Percentiles rank a stretch among this genome's conserved stretches.
These are phyloP conservation scores for Emydoidea blandingii DNA, from an alignment of 2,797 vertebrate species.

Conservation along the genomic window DNA sequence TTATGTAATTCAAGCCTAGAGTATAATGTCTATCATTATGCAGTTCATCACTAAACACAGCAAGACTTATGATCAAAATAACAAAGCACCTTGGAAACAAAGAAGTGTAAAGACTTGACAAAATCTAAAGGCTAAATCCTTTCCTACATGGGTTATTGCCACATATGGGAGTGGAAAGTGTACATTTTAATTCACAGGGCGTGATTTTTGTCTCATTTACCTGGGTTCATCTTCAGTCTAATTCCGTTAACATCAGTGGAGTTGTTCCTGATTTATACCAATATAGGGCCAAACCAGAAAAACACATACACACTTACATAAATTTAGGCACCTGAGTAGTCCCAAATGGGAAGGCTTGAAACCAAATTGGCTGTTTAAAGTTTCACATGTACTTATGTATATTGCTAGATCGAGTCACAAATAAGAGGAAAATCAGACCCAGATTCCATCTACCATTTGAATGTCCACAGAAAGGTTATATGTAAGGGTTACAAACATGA, in stretches of 20 bases:
- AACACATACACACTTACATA: accelerated
- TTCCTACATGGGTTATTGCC: accelerated
- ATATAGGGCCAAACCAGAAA: background rate
- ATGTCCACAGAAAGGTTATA: background rate
- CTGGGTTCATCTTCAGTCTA: background rate
- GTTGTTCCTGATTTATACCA: background rate
- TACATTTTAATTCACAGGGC: background rate
- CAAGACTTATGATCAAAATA: background rate
- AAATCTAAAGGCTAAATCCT: background rate
- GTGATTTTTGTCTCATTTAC: background rate
- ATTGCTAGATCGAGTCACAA: background rate
- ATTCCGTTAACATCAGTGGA: accelerated
- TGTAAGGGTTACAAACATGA: background rate
- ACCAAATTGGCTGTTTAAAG: background rate
- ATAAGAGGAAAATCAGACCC: background rate
- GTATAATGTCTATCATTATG: background rate
- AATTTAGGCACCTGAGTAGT: accelerated
- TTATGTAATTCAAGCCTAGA: background rate
- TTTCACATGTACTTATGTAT: accelerated
- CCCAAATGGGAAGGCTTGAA: background rate
- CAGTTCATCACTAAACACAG: background rate
- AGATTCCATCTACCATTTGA: accelerated
- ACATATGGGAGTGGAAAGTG: background rate
- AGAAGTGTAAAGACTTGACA: background rate
- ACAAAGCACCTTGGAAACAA: background rate